A percentile compares a stretch with the other conserved stretches of the same genome.
These are phyloP conservation scores for Centrocercus urophasianus DNA, from an alignment of 2,113 vertebrate species.

Conservation along the genomic window DNA sequence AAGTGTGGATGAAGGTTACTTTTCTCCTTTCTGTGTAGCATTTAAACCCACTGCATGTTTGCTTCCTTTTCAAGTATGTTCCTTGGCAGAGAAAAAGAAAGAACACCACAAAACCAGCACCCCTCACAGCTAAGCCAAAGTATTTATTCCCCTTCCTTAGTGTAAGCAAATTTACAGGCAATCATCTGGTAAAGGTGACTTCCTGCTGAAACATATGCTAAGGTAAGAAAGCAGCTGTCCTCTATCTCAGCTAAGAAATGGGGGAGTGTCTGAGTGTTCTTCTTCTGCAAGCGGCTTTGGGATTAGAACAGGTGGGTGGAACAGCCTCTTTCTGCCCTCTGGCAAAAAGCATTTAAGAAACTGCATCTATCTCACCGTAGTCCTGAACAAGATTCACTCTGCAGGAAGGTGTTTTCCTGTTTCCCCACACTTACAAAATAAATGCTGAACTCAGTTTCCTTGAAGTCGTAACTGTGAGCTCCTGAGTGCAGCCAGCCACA, in stretches of 20 bases:
- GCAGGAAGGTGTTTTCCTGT: not conserved
- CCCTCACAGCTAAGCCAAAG: not conserved
- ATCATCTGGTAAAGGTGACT: not conserved
- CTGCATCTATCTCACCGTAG: not conserved
- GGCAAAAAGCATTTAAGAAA: fast-evolving
- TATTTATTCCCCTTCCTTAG: not conserved
- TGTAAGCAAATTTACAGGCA: not conserved
- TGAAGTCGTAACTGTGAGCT: not conserved
- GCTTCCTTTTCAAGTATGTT: not conserved
- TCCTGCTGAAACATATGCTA: not conserved
- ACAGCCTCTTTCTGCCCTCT: not conserved
- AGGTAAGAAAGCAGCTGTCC: not conserved
- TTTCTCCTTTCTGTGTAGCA: not conserved
- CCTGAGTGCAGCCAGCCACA: fast-evolving
- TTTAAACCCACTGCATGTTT: not conserved
- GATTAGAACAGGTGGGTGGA: not conserved
- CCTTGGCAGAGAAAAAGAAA: too few species aligned
- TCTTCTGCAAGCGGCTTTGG: not conserved
- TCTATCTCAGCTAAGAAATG: not conserved
- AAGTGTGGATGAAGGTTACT: not conserved
- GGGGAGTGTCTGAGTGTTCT: not conserved
- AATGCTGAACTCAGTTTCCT: not conserved
- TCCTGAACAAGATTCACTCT: not conserved
- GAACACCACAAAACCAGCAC: too few species aligned
- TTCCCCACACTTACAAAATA: fast-evolving